phyloP scores from a whole-genome alignment of 2,113 vertebrate species.

The Gambusia holbrooki region DNA sequence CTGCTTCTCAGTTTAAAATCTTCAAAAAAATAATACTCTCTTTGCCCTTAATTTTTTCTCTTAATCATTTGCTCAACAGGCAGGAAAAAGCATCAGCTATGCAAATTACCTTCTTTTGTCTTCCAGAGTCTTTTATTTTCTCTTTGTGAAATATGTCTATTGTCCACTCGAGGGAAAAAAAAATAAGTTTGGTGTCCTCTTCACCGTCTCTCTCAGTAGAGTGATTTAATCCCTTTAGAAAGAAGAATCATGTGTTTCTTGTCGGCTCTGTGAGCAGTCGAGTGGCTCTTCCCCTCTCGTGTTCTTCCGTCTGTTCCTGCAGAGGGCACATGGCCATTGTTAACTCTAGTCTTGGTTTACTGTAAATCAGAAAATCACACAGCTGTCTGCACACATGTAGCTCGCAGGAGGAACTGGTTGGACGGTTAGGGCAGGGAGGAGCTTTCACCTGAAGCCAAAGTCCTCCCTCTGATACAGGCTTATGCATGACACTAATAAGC shows the following conservation, averaged over 20 bases:
- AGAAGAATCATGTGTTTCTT: conserved; percentile 15
- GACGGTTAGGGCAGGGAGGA: conserved; percentile 53
- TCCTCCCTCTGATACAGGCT: conserved; percentile 43
- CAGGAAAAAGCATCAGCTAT: neutral
- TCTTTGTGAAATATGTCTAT: neutral
- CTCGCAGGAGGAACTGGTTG: conserved; percentile 16
- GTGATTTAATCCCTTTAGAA: conserved; percentile 13
- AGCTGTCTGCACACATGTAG: conserved; percentile 20
- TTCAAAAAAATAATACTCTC: neutral
- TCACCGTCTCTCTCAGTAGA: conserved; percentile 12
- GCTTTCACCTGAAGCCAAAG: conserved; percentile 29
- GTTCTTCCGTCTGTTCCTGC: conserved; percentile 21
- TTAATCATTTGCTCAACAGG: neutral
- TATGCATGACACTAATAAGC: conserved; percentile 6
- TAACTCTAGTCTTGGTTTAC: conserved; percentile 7
- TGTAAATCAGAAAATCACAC: conserved; percentile 8
- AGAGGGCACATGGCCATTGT: conserved; percentile 1
- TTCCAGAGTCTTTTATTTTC: conserved; percentile 21
- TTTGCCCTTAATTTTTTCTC: neutral
- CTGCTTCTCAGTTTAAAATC: neutral
- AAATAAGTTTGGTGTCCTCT: neutral
- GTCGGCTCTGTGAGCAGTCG: conserved; percentile 9
- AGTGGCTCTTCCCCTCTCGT: conserved; percentile 10
- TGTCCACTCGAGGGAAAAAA: neutral
- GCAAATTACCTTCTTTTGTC: conserved; percentile 34